Evolutionary conservation across 2,797 vertebrate genomes (phyloP).

Genomic region (Antennarius maculatus): DNA sequence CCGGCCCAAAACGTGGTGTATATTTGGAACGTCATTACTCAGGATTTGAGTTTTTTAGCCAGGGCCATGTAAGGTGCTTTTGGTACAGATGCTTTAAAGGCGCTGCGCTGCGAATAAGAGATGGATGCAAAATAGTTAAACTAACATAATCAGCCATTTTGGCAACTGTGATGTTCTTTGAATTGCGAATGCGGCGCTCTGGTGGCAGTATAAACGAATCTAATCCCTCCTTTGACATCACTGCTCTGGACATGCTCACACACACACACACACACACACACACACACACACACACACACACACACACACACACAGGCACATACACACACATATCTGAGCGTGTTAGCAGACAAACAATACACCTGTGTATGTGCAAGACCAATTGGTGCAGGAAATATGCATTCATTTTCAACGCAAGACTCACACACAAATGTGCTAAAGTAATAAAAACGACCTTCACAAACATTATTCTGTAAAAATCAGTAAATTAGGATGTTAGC

Average conservation of each 20-base stretch:
- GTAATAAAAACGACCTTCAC: no score
- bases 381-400: conserved; percentile 12
- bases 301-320: no score
- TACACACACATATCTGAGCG: conserved; percentile 26
- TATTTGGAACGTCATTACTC: conserved; percentile 65
- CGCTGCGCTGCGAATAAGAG: conserved; percentile 18
- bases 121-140: conserved; percentile 57
- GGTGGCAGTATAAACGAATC: conserved; percentile 64
- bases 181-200: conserved; percentile 50
- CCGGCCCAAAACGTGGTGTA: conserved; percentile 51
- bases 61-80: conserved; percentile 31
- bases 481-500: neutral
- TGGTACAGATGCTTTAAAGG: conserved; percentile 29
- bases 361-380: conserved; percentile 42
- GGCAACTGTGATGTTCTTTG: conserved; percentile 13
- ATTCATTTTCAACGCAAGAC: no score
- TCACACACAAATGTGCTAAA: no score
- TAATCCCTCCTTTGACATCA: conserved; percentile 75
- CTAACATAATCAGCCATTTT: conserved; percentile 65
- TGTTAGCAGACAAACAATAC: conserved; percentile 60
- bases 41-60: conserved; percentile 35
- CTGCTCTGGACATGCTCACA: conserved; percentile 50
- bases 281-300: conserved; percentile 26
- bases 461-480: neutral
- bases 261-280: conserved; percentile 15